A percentile compares a stretch with the other conserved stretches of the same genome.
Conservation (phyloP, 1,140 invertebrate genomes). For the Scaptomyza montana region DNA sequence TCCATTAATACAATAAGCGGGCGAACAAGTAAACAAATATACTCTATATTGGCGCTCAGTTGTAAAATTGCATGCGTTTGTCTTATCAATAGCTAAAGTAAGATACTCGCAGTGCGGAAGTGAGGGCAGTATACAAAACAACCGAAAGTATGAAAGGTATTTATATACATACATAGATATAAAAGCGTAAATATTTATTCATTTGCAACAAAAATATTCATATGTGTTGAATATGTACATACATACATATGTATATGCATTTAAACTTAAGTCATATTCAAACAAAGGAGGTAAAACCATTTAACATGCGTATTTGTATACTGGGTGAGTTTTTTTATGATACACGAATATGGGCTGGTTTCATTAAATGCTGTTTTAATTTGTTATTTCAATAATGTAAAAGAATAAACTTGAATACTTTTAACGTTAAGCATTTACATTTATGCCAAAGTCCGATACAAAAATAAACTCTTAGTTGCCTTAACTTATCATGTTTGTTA, state of each 20-base stretch:
- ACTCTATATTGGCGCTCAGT: conserved; percentile 6
- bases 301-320: conserved; percentile 3
- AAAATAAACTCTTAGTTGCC: too few species aligned
- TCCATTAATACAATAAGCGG: conserved; percentile 40
- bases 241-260: neutral
- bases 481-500: neutral
- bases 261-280: neutral
- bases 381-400: neutral
- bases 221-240: neutral
- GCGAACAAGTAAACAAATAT: neutral
- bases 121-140: neutral
- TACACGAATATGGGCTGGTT: neutral
- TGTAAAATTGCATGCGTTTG: conserved; percentile 32
- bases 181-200: neutral
- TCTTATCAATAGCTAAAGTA: conserved; percentile 35
- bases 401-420: too few species aligned
- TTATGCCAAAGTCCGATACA: too few species aligned
- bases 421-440: too few species aligned
- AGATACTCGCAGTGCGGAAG: conserved; percentile 22
- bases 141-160: conserved; percentile 15
- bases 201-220: neutral
- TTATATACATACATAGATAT: conserved; percentile 1
- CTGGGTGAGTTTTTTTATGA: neutral
- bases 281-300: neutral
- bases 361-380: conserved; percentile 1